phyloP scores from a whole-genome alignment of 2,888 invertebrate species.

The Hirtodrosophila duncani region DNA sequence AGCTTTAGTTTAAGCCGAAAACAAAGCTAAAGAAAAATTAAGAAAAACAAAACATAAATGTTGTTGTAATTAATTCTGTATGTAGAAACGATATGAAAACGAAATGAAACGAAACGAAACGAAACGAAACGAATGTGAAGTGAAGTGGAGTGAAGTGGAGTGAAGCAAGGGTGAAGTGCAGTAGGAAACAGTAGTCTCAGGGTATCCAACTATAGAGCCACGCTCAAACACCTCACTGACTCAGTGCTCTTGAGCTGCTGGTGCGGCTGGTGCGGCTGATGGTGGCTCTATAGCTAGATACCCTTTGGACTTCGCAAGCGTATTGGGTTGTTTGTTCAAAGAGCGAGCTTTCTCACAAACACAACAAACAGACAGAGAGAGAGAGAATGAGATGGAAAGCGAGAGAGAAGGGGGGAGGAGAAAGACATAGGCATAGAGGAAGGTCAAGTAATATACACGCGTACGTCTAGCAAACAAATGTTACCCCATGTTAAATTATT shows the following conservation, averaged over 20 bases:
- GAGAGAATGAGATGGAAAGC: slow-evolving; percentile 21
- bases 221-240: no score
- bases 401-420: slow-evolving; percentile 27
- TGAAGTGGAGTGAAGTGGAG: slow-evolving; percentile 13
- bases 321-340: no score
- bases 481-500: slow-evolving; percentile 65
- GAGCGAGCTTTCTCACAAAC: slow-evolving; percentile 21
- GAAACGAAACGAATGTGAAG: slow-evolving; percentile 19
- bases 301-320: no score
- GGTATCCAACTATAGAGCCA: no score
- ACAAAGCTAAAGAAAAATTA: slow-evolving; percentile 11
- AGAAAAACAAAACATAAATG: slow-evolving; percentile 30
- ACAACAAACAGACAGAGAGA: not conserved
- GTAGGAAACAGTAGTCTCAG: no score
- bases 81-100: slow-evolving; percentile 23
- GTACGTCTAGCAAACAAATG: slow-evolving; percentile 42
- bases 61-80: slow-evolving; percentile 71
- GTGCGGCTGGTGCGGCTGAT: no score
- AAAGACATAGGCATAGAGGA: slow-evolving; percentile 28
- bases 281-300: no score
- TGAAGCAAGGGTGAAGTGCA: no score
- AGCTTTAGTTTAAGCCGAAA: slow-evolving; percentile 26
- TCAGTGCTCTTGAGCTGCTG: no score
- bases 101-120: not conserved
- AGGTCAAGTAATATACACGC: slow-evolving; percentile 54